Percentiles rank a stretch among this genome's conserved stretches.
Evolutionary conservation across 2,888 invertebrate species (phyloP).

Genomic region (Nomada fucata): DNA sequence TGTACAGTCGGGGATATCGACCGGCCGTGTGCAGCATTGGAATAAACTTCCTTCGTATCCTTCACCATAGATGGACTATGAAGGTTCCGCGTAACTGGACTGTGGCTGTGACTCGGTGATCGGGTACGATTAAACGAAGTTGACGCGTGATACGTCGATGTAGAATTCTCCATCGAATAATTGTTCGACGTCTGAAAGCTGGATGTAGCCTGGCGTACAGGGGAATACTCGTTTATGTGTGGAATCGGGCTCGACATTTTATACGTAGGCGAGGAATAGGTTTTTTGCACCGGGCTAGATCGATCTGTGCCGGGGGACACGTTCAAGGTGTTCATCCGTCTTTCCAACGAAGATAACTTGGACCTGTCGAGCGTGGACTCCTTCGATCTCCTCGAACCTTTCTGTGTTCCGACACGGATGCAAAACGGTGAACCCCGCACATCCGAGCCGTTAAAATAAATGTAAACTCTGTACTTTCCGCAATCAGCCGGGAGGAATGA

Average conservation of each 20-base stretch:
- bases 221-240: slow-evolving; percentile 70
- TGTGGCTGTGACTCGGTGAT: slow-evolving; percentile 74
- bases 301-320: slow-evolving; percentile 64
- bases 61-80: slow-evolving; percentile 77
- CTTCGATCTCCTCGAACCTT: slow-evolving; percentile 84
- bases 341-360: slow-evolving; percentile 78
- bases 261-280: slow-evolving; percentile 74
- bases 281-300: slow-evolving; percentile 72
- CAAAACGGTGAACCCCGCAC: slow-evolving; percentile 95
- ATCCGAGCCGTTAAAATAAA: slow-evolving; percentile 95
- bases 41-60: slow-evolving; percentile 80
- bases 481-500: slow-evolving; percentile 92
- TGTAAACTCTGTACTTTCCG: slow-evolving; percentile 93
- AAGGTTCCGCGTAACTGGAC: slow-evolving; percentile 67
- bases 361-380: slow-evolving; percentile 75
- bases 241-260: slow-evolving; percentile 77
- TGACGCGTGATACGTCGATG: slow-evolving; percentile 71
- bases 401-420: slow-evolving; percentile 92
- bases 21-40: slow-evolving; percentile 69
- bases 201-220: slow-evolving; percentile 59
- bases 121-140: slow-evolving; percentile 74
- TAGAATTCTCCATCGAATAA: slow-evolving; percentile 68
- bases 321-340: slow-evolving; percentile 79
- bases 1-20: slow-evolving; percentile 74
- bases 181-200: slow-evolving; percentile 74